A percentile compares a stretch with the other conserved stretches of the same genome.
Evolutionary conservation across 2,888 invertebrate genomes (phyloP).

Genomic region (Caenorhabditis wallacei): DNA sequence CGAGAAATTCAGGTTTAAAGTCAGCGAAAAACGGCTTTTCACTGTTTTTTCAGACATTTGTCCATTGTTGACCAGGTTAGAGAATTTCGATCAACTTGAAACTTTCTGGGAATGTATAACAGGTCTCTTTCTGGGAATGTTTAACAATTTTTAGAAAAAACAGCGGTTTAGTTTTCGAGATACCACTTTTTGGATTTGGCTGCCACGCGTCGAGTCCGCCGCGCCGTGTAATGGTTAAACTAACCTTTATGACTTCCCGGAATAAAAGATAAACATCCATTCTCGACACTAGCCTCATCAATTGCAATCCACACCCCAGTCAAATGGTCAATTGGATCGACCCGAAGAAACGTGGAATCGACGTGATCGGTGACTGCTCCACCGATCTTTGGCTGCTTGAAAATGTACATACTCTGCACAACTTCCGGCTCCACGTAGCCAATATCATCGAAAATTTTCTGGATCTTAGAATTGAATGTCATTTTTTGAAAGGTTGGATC

Average conservation of each 20-base stretch:
- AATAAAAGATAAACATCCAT: conserved; percentile 95
- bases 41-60: too few species aligned
- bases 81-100: too few species aligned
- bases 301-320: conserved; percentile 97
- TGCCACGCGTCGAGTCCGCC: too few species aligned
- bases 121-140: too few species aligned
- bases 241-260: conserved; percentile 92
- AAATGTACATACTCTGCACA: conserved; percentile 98
- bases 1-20: too few species aligned
- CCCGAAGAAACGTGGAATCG: conserved; percentile 92
- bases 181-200: too few species aligned
- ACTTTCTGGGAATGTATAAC: too few species aligned
- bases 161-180: too few species aligned
- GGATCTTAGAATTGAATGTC: conserved; percentile 91
- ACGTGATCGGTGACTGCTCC: conserved; percentile 87
- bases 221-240: conserved; percentile 10
- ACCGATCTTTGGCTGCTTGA: conserved; percentile 89
- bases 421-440: conserved; percentile 90
- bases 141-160: too few species aligned
- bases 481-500: conserved; percentile 90
- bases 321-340: conserved; percentile 88
- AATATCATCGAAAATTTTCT: conserved; percentile 88
- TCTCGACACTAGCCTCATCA: conserved; percentile 93
- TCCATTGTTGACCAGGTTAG: too few species aligned
- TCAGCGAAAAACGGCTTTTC: too few species aligned